A percentile compares a stretch with the other conserved stretches of the same genome.
Conservation (phyloP, 2,797 vertebrate genomes). For the Dendrocincla fuliginosa region DNA sequence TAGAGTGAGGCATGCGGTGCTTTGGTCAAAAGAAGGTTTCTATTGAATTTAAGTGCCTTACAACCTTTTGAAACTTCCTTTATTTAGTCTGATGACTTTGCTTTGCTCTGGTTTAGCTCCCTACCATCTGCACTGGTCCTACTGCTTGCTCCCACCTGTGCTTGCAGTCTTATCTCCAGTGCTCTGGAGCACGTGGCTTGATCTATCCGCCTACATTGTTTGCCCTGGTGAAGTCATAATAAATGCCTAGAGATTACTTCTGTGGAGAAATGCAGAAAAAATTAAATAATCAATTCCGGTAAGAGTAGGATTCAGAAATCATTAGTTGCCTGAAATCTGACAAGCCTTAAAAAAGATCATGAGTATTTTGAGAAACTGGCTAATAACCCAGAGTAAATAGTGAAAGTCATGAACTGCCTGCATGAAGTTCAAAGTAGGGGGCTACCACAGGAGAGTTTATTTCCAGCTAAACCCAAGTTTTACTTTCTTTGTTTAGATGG, state of each 20-base stretch:
- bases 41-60: background rate
- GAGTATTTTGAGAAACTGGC: background rate
- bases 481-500: background rate
- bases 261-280: background rate
- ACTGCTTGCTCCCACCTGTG: accelerated
- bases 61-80: background rate
- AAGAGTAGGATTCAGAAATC: background rate
- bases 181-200: background rate
- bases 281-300: background rate
- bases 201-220: background rate
- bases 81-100: background rate
- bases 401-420: background rate
- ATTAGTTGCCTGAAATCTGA: background rate
- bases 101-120: background rate
- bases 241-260: background rate
- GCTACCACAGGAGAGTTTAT: background rate
- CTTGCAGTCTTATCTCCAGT: background rate
- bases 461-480: background rate
- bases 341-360: background rate
- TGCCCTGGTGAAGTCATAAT: background rate
- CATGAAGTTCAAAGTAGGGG: background rate
- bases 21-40: background rate
- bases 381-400: background rate
- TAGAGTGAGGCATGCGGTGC: accelerated
- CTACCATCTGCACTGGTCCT: background rate